phyloP scores from a whole-genome alignment of 2,888 invertebrate genomes.

The Tuberolachnus salignus region DNA sequence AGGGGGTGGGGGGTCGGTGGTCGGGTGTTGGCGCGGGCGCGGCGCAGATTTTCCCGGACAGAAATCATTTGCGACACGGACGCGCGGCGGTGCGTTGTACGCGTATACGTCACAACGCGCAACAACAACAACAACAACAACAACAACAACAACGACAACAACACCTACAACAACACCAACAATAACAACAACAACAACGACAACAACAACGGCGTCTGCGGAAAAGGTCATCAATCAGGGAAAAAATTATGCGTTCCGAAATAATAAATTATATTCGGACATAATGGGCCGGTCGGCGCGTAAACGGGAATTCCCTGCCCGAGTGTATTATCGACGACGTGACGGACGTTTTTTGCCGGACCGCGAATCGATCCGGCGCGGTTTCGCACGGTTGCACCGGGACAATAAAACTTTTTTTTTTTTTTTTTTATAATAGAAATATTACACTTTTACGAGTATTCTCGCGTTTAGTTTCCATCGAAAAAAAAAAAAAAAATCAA shows the following conservation, averaged over 20 bases:
- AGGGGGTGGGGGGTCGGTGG: neutral
- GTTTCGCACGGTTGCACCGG: too few relatives aligned
- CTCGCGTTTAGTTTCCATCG: too few relatives aligned
- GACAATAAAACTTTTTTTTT: too few relatives aligned
- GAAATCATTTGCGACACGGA: conserved; percentile 47
- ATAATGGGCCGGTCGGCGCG: neutral
- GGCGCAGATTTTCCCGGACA: conserved; percentile 21
- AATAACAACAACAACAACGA: neutral
- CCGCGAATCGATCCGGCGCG: too few relatives aligned
- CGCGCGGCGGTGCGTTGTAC: too few relatives aligned
- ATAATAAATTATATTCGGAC: neutral
- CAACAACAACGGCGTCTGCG: conserved; percentile 13
- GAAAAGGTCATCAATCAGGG: conserved; percentile 52
- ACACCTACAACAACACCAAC: conserved; percentile 29
- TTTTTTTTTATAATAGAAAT: too few relatives aligned
- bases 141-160: too few relatives aligned
- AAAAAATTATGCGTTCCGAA: conserved; percentile 38
- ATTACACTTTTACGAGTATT: too few relatives aligned
- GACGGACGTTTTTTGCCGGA: too few relatives aligned
- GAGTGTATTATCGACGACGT: conserved; percentile 8
- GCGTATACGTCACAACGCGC: conserved; percentile 14
- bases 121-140: neutral
- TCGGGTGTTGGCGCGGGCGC: neutral
- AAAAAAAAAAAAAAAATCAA: too few relatives aligned
- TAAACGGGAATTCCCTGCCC: neutral